A percentile compares a stretch with the other conserved stretches of the same genome.
phyloP scores from a whole-genome alignment of 1,140 invertebrate species.

The Amphibalanus amphitrite region DNA sequence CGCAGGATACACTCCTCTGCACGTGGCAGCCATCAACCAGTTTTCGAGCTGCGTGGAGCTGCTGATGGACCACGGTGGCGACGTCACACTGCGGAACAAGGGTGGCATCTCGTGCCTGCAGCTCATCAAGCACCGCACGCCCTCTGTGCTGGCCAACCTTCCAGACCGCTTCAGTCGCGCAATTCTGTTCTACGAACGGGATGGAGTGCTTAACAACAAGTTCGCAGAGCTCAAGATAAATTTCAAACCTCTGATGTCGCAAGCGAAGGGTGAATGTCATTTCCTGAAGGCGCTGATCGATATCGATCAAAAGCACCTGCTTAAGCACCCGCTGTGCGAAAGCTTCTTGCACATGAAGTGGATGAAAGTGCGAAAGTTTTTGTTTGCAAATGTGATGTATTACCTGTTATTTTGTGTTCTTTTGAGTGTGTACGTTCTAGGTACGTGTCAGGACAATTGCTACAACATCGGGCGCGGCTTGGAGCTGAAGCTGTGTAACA shows the following conservation, averaged over 20 bases:
- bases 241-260: background rate
- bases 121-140: conserved; percentile 40
- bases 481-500: background rate
- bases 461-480: background rate
- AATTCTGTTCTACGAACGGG: conserved; percentile 15
- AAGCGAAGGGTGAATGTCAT: background rate
- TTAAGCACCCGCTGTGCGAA: conserved; percentile 21
- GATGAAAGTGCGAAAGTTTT: conserved; percentile 75
- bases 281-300: background rate
- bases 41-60: conserved; percentile 64
- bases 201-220: conserved; percentile 5
- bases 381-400: conserved; percentile 55
- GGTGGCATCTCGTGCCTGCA: conserved; percentile 63
- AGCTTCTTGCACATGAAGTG: conserved; percentile 31
- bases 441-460: background rate
- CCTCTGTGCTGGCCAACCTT: conserved; percentile 15
- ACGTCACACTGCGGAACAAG: conserved; percentile 62
- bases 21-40: conserved; percentile 67
- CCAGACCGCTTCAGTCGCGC: conserved; percentile 17
- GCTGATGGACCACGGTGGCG: conserved; percentile 60
- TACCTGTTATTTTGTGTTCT: conserved; percentile 60
- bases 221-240: background rate
- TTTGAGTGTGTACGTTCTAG: conserved; percentile 1
- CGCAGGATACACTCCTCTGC: conserved; percentile 73
- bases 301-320: conserved; percentile 17